Conservation (phyloP, 2,113 vertebrate species). For the Tympanuchus pallidicinctus region DNA sequence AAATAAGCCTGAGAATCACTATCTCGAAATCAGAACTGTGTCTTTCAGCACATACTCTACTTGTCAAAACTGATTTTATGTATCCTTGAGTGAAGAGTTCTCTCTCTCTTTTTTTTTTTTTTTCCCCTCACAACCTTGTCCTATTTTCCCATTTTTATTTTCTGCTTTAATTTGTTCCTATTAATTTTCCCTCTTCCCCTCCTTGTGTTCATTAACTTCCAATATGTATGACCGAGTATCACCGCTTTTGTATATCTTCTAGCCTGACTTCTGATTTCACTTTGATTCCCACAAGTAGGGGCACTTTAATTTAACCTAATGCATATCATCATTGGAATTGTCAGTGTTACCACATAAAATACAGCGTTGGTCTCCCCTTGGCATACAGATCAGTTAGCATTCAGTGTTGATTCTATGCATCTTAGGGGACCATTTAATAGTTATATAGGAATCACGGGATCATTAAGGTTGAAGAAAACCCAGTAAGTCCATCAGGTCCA, state of each 20-base stretch:
- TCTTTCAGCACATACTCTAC: background rate
- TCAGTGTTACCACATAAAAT: accelerated
- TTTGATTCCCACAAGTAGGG: background rate
- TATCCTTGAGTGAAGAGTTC: background rate
- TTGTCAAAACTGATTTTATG: background rate
- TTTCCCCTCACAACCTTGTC: background rate
- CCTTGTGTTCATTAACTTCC: background rate
- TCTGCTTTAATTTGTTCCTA: background rate
- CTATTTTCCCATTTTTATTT: background rate
- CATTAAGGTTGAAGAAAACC: no score
- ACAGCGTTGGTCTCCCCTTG: background rate
- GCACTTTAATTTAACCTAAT: background rate
- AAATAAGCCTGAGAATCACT: background rate
- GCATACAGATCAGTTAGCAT: background rate
- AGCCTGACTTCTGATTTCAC: background rate
- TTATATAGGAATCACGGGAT: no score
- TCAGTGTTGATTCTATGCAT: background rate
- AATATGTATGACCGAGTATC: background rate
- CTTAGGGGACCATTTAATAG: background rate
- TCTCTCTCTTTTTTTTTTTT: background rate
- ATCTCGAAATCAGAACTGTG: background rate
- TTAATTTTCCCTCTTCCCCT: background rate
- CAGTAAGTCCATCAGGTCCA: no score
- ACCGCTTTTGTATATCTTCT: background rate
- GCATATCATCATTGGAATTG: background rate